Conservation (phyloP, 2,797 vertebrate genomes). For the Cossypha heuglini region DNA sequence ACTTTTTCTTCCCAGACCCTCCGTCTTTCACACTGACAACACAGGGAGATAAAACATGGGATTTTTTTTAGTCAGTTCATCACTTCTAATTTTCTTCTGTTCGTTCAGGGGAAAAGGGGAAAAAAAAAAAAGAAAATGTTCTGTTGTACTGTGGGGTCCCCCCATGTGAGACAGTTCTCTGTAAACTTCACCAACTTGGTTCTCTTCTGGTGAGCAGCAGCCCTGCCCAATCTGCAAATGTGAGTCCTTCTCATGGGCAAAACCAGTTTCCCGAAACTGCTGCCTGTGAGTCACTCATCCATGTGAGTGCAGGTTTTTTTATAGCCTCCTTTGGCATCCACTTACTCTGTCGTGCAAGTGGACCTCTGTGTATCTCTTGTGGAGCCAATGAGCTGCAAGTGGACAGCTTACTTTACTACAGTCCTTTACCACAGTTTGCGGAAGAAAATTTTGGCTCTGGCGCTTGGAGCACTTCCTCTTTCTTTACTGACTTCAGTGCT, state of each 20-base stretch:
- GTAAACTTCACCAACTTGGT: neutral
- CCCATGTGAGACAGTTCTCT: neutral
- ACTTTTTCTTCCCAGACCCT: neutral
- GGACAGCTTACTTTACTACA: neutral
- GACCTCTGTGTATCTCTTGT: neutral
- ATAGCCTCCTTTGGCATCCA: neutral
- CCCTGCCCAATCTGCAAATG: accelerated
- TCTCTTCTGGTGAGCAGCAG: neutral
- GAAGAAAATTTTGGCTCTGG: neutral
- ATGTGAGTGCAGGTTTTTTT: neutral
- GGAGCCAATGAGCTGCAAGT: accelerated
- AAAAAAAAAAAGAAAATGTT: neutral
- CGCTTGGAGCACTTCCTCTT: neutral
- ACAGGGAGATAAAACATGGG: neutral
- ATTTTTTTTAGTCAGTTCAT: neutral
- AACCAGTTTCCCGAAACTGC: accelerated
- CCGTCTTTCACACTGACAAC: neutral
- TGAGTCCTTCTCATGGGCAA: neutral
- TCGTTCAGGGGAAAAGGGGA: accelerated
- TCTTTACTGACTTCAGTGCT: neutral
- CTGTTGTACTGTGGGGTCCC: neutral
- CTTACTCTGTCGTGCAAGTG: accelerated
- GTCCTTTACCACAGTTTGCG: neutral
- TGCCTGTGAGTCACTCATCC: neutral
- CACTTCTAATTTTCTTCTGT: neutral